phyloP scores from a whole-genome alignment of 2,888 invertebrate species.

The Halictus ligatus region DNA sequence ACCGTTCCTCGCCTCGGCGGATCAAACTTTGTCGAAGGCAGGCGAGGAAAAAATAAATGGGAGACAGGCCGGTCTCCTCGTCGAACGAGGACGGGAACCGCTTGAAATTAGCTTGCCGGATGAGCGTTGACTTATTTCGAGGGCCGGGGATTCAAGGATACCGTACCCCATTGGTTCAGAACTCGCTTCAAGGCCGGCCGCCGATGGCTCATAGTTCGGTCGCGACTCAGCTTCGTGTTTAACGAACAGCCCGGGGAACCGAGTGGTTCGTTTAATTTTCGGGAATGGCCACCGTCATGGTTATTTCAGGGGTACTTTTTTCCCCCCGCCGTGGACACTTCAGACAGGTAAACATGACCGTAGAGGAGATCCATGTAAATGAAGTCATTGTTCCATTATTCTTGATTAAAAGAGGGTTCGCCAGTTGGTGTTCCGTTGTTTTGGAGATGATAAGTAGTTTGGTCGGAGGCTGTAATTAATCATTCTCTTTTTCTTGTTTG shows the following conservation, averaged over 20 bases:
- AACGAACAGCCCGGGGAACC: not conserved
- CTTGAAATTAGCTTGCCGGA: constrained; percentile 14
- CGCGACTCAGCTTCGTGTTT: not conserved
- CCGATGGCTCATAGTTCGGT: not conserved
- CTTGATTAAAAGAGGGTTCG: constrained; percentile 16
- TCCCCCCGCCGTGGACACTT: not conserved
- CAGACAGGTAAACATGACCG: not conserved
- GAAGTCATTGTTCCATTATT: not conserved
- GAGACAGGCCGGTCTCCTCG: not conserved
- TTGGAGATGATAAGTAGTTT: not conserved
- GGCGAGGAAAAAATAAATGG: not conserved
- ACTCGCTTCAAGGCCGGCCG: not conserved
- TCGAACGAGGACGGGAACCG: not conserved
- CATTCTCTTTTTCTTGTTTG: not conserved
- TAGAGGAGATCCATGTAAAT: not conserved
- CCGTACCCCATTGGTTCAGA: not conserved
- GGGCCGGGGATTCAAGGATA: not conserved
- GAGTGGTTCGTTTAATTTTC: not conserved
- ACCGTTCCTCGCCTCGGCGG: constrained; percentile 25
- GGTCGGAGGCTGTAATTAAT: not conserved
- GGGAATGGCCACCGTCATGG: not conserved
- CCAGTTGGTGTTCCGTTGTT: not conserved
- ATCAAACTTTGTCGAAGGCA: constrained; percentile 32
- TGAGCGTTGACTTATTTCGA: constrained; percentile 28
- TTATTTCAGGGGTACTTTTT: constrained; percentile 2